Conservation (phyloP, 1,140 invertebrate genomes). For the Drosophila guanche region DNA sequence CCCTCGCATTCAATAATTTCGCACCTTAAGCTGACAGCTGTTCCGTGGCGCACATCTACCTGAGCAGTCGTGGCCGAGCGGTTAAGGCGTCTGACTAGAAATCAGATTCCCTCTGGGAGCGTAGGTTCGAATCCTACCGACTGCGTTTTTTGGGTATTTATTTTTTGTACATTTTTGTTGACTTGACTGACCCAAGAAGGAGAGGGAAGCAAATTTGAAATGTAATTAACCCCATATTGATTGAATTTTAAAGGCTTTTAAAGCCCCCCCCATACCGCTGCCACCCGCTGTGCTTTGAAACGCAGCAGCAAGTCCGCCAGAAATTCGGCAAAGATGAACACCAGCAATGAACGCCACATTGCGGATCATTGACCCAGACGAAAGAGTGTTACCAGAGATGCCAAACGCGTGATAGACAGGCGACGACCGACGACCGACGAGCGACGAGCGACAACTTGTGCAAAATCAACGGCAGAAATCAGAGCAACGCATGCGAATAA, state of each 20-base stretch:
- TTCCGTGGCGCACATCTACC: no score
- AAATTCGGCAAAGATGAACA: conserved; percentile 12
- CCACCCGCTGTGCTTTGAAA: conserved; percentile 50
- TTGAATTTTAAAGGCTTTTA: conserved; percentile 74
- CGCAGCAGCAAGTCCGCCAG: conserved; percentile 14
- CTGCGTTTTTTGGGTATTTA: conserved; percentile 84
- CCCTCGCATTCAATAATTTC: no score
- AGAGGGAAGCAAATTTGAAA: conserved; percentile 31
- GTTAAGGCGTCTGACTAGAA: conserved; percentile 94
- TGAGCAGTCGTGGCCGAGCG: conserved; percentile 91
- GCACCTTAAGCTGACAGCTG: no score
- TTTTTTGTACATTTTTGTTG: not conserved
- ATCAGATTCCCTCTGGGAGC: conserved; percentile 94
- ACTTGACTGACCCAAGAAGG: not conserved
- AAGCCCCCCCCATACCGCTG: conserved; percentile 6
- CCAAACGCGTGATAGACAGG: conserved; percentile 64
- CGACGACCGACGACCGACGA: conserved; percentile 46
- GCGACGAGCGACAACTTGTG: conserved; percentile 51
- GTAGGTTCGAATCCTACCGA: conserved; percentile 93
- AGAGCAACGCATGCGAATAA: conserved; percentile 29
- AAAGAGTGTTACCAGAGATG: conserved; percentile 48
- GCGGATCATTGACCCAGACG: conserved; percentile 52
- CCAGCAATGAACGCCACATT: conserved; percentile 15
- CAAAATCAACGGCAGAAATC: conserved; percentile 60
- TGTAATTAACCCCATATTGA: conserved; percentile 72